A percentile compares a stretch with the other conserved stretches of the same genome.
Conservation (phyloP, 2,888 invertebrate species). For the Stomorhina lunata region DNA sequence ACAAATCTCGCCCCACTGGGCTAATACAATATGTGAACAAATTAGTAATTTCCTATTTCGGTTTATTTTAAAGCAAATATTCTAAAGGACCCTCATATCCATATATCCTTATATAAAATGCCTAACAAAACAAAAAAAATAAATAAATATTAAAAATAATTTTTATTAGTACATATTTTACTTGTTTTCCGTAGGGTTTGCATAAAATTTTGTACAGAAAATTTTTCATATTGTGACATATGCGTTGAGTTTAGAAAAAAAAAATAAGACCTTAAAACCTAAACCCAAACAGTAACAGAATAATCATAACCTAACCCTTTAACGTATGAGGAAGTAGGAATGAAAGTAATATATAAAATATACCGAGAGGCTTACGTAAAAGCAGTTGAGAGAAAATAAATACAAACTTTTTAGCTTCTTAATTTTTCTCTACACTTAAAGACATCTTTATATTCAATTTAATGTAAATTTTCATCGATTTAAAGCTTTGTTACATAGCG, state of each 20-base stretch:
- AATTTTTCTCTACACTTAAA: too few species aligned
- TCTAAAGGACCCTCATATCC: not conserved
- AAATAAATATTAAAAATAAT: constrained; percentile 8
- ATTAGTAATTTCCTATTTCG: not conserved
- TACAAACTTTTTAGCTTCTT: too few species aligned
- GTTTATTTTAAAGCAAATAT: not conserved
- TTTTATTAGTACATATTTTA: constrained; percentile 3
- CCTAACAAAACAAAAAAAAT: not conserved
- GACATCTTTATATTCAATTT: too few species aligned
- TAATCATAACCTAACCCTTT: not conserved
- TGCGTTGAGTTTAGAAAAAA: constrained; percentile 33
- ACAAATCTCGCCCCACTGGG: not conserved
- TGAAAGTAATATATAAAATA: not conserved
- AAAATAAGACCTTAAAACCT: not conserved
- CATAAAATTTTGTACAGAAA: not conserved
- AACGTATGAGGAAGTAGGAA: not conserved
- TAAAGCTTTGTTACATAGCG: too few species aligned
- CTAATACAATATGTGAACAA: not conserved
- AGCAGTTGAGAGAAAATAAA: not conserved
- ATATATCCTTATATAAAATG: not conserved
- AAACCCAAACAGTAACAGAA: not conserved
- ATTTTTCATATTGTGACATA: constrained; percentile 42
- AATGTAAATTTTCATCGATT: too few species aligned
- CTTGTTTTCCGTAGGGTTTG: not conserved
- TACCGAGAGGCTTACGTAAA: not conserved